Percentiles rank a stretch among this genome's conserved stretches.
Evolutionary conservation across 2,888 invertebrate genomes (phyloP).

Genomic region (Mechanitis messenoides): DNA sequence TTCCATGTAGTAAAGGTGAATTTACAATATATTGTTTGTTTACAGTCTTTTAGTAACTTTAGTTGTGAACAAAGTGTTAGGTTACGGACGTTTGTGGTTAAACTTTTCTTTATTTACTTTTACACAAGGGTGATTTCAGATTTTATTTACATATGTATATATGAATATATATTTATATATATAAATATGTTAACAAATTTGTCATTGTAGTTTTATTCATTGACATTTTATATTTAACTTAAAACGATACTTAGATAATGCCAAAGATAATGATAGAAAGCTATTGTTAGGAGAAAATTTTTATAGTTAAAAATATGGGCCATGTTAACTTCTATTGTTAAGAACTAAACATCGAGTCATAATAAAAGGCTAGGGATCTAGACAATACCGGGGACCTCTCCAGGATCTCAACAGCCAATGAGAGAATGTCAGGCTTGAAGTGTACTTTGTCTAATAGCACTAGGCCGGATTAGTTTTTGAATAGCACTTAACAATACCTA

Average conservation of each 20-base stretch:
- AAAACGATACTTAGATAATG: too few species aligned
- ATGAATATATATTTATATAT: neutral
- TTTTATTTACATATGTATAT: slow-evolving; percentile 5
- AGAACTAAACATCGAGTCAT: slow-evolving; percentile 39
- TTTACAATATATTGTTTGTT: slow-evolving; percentile 18
- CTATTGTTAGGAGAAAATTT: neutral
- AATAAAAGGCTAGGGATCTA: slow-evolving; percentile 26
- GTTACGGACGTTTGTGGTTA: slow-evolving; percentile 24
- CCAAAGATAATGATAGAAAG: neutral
- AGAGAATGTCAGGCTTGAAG: slow-evolving; percentile 50
- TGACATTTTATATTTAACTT: too few species aligned
- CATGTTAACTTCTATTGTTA: slow-evolving; percentile 11
- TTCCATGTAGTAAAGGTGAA: slow-evolving; percentile 18
- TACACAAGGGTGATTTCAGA: neutral
- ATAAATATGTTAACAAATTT: neutral
- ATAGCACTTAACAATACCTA: slow-evolving; percentile 63
- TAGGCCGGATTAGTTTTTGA: slow-evolving; percentile 72
- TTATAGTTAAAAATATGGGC: neutral
- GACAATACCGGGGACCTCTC: slow-evolving; percentile 43
- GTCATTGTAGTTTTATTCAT: too few species aligned
- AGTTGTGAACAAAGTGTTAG: slow-evolving; percentile 21
- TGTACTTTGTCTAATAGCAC: slow-evolving; percentile 69
- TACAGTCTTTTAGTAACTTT: slow-evolving; percentile 17
- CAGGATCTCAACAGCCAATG: slow-evolving; percentile 49
- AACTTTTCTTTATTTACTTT: slow-evolving; percentile 17